Percentiles rank a stretch among this genome's conserved stretches.
These are phyloP conservation scores for Aldrovandia affinis DNA, from an alignment of 2,797 vertebrate genomes.

Conservation along the genomic window DNA sequence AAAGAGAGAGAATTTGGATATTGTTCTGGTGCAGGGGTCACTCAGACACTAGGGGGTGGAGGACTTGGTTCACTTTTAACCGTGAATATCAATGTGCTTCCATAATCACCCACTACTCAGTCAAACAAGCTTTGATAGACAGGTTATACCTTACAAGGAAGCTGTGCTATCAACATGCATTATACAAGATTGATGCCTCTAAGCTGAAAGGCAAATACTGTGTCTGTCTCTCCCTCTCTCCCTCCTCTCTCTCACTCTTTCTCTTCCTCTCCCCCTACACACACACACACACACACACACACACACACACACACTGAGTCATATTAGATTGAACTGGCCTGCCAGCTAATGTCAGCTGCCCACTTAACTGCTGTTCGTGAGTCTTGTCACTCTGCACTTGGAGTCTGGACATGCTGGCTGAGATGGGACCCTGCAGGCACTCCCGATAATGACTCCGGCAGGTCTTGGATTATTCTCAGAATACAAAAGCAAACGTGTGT, in stretches of 20 bases:
- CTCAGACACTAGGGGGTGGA: background rate
- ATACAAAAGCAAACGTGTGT: background rate
- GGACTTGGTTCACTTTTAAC: background rate
- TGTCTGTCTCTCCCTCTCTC: background rate
- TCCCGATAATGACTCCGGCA: background rate
- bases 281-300: too few species aligned
- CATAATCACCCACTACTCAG: background rate
- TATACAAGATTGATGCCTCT: background rate
- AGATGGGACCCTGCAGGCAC: background rate
- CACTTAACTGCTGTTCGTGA: too few species aligned
- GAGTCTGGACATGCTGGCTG: too few species aligned
- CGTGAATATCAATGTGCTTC: background rate
- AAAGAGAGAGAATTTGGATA: background rate
- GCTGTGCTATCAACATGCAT: conserved; percentile 20
- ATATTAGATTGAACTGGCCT: too few species aligned
- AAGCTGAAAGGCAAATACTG: background rate
- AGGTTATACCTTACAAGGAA: background rate
- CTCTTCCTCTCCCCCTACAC: too few species aligned
- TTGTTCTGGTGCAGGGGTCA: too few species aligned
- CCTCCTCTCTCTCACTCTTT: background rate
- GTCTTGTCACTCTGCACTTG: too few species aligned
- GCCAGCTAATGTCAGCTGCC: too few species aligned
- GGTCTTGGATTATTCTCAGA: background rate
- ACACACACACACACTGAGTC: background rate
- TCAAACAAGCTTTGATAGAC: background rate